Percentiles rank a stretch among this genome's conserved stretches.
Evolutionary conservation across 53 echinoderm and acorn worm species (phyloP).

Genomic region (Astropecten irregularis): DNA sequence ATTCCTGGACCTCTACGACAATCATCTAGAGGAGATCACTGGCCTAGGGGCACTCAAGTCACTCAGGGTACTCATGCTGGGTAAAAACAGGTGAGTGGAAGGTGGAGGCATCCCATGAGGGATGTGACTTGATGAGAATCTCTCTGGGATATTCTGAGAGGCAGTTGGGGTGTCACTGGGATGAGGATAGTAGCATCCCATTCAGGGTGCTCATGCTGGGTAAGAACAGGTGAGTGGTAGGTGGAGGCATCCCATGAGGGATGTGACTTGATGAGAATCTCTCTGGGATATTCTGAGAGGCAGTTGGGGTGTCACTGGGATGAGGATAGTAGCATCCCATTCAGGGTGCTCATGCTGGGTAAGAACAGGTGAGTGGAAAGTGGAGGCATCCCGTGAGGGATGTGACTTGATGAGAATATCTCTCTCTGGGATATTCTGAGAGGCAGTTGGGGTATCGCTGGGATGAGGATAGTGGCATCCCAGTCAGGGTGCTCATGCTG

Average conservation of each 20-base stretch:
- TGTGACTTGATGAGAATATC: not conserved
- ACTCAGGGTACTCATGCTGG: constrained; percentile 94
- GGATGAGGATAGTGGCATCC: no score
- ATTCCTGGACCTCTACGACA: constrained; percentile 98
- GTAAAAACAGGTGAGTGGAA: constrained; percentile 85
- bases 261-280: not conserved
- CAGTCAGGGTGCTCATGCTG: constrained; percentile 94
- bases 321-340: no score
- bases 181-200: no score
- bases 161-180: no score
- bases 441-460: no score
- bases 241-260: not conserved
- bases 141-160: no score
- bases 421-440: no score
- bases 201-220: constrained; percentile 97
- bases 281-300: no score
- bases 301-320: no score
- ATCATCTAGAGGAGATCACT: constrained; percentile 92
- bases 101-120: not conserved
- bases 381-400: not conserved
- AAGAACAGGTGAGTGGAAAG: constrained; percentile 81
- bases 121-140: not conserved
- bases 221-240: constrained; percentile 81
- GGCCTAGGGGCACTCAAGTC: constrained; percentile 86
- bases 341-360: constrained; percentile 96